These are phyloP conservation scores for Nibea coibor DNA, from an alignment of 2,113 vertebrate genomes.

Conservation along the genomic window DNA sequence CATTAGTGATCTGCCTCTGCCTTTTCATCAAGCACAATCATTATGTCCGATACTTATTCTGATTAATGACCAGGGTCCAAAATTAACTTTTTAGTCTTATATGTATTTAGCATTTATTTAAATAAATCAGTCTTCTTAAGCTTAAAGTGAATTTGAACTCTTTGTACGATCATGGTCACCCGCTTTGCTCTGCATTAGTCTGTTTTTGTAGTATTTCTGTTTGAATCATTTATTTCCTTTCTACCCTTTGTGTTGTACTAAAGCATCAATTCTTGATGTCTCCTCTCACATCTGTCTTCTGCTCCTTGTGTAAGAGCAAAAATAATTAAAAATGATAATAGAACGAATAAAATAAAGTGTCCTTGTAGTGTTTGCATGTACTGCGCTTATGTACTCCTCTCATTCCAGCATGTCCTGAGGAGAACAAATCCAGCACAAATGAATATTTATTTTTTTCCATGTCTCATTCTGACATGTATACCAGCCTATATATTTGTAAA, in stretches of 20 bases:
- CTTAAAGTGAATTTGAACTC: too few species aligned
- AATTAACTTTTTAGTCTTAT: too few species aligned
- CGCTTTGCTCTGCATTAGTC: not conserved
- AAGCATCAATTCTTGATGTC: too few species aligned
- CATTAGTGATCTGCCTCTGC: not conserved
- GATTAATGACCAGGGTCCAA: not conserved
- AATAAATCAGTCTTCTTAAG: too few species aligned
- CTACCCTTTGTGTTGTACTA: not conserved
- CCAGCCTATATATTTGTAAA: not conserved
- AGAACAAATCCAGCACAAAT: not conserved
- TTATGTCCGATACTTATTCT: not conserved
- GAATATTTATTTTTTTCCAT: not conserved
- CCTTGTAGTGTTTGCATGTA: not conserved
- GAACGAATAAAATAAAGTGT: not conserved
- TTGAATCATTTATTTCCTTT: not conserved
- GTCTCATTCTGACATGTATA: slow-evolving; percentile 35
- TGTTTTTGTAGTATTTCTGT: not conserved
- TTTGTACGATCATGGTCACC: not conserved
- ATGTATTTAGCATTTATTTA: too few species aligned
- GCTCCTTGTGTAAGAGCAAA: not conserved
- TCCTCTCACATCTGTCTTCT: not conserved
- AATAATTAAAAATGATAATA: not conserved
- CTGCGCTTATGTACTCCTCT: too few species aligned
- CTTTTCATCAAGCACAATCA: not conserved
- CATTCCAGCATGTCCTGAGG: not conserved